Evolutionary conservation across 2,888 invertebrate species (phyloP).

Genomic region (Phyllotreta cruciferae): DNA sequence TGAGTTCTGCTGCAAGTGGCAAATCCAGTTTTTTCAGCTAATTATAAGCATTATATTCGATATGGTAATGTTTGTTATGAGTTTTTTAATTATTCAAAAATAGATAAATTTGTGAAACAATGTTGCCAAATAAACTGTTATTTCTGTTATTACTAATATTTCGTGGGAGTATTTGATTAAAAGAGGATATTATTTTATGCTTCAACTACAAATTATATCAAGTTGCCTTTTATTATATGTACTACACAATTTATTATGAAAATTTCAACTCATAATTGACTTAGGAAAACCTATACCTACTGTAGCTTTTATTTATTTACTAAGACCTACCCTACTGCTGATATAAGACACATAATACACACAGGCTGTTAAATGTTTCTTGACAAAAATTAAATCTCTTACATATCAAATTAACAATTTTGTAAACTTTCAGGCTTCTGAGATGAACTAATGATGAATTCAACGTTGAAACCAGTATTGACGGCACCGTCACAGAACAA

Average conservation of each 20-base stretch:
- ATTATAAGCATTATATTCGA: slow-evolving; percentile 19
- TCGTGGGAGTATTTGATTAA: slow-evolving; percentile 5
- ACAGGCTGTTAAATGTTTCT: too few species aligned
- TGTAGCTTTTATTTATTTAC: too few species aligned
- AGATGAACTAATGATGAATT: slow-evolving; percentile 63
- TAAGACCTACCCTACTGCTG: too few species aligned
- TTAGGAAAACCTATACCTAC: too few species aligned
- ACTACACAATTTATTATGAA: too few species aligned
- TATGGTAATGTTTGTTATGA: slow-evolving; percentile 15
- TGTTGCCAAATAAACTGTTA: slow-evolving; percentile 17
- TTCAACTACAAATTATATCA: too few species aligned
- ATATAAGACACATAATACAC: background rate
- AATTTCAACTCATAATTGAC: too few species aligned
- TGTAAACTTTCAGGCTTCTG: slow-evolving; percentile 31
- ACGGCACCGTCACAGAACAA: slow-evolving; percentile 60
- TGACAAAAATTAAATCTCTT: too few species aligned
- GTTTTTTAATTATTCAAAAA: slow-evolving; percentile 15
- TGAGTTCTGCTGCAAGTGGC: slow-evolving; percentile 4
- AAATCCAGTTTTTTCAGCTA: slow-evolving; percentile 18
- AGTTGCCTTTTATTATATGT: too few species aligned
- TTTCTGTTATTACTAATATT: slow-evolving; percentile 5
- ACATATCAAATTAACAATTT: background rate
- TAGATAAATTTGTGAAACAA: background rate
- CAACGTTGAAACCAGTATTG: slow-evolving; percentile 68
- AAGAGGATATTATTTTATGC: too few species aligned